These are phyloP conservation scores for Calephelis nemesis DNA, from an alignment of 1,140 invertebrate genomes.

Conservation along the genomic window DNA sequence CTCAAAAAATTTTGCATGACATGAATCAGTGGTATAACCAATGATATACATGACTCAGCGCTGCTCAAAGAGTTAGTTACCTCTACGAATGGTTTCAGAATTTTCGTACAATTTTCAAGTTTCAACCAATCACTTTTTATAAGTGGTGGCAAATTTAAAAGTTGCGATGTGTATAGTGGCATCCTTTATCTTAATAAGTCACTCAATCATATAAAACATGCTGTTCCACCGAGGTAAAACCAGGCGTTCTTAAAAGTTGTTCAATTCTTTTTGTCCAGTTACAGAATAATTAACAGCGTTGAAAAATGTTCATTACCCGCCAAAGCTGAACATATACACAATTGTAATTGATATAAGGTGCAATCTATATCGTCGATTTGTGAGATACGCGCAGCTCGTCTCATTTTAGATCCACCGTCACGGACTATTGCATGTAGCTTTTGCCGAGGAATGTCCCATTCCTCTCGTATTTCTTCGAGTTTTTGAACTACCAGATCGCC, in stretches of 20 bases:
- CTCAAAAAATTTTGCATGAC: conserved; percentile 21
- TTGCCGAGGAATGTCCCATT: conserved; percentile 16
- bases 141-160: conserved; percentile 19
- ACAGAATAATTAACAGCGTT: conserved; percentile 10
- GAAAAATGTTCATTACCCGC: conserved; percentile 7
- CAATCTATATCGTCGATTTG: conserved; percentile 20
- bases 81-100: conserved; percentile 30
- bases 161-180: conserved; percentile 26
- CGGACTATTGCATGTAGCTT: conserved; percentile 19
- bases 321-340: conserved; percentile 16
- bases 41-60: conserved; percentile 32
- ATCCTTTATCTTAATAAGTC: conserved; percentile 35
- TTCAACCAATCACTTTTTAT: conserved; percentile 24
- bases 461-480: conserved; percentile 18
- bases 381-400: background rate
- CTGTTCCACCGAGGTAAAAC: conserved; percentile 29
- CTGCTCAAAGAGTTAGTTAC: conserved; percentile 29
- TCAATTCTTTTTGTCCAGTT: conserved; percentile 18
- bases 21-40: conserved; percentile 32
- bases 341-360: conserved; percentile 20
- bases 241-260: conserved; percentile 10
- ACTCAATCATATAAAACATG: conserved; percentile 37
- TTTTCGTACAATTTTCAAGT: conserved; percentile 21
- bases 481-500: conserved; percentile 20
- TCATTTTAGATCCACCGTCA: conserved; percentile 17